These are phyloP conservation scores for Myoxocephalus aenaeus DNA, from an alignment of 2,797 vertebrate species.

Conservation along the genomic window DNA sequence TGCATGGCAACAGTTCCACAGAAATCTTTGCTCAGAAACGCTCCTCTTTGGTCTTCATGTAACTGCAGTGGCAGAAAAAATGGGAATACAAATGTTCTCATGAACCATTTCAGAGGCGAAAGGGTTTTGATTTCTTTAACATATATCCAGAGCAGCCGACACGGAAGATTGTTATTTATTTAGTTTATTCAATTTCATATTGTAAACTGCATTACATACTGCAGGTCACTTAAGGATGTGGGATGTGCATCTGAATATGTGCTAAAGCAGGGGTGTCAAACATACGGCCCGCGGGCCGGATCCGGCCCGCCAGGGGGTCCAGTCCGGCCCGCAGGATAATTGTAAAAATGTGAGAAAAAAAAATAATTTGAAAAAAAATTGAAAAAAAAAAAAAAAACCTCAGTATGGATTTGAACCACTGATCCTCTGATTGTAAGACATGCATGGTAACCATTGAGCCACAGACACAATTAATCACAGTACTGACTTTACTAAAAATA, in stretches of 20 bases:
- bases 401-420: too few relatives aligned
- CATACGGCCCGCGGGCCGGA: too few relatives aligned
- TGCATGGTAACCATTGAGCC: too few relatives aligned
- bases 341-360: too few relatives aligned
- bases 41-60: conserved; percentile 73
- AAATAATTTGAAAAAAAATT: too few relatives aligned
- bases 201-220: background rate
- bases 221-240: background rate
- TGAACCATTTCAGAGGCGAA: conserved; percentile 41
- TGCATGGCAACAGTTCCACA: conserved; percentile 88
- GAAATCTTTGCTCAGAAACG: conserved; percentile 85
- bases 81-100: conserved; percentile 62
- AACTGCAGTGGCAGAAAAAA: conserved; percentile 65
- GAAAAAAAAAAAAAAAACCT: too few relatives aligned
- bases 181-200: background rate
- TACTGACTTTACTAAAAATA: too few relatives aligned
- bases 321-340: too few relatives aligned
- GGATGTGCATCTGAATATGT: background rate
- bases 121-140: background rate
- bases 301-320: too few relatives aligned
- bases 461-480: too few relatives aligned
- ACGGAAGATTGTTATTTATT: conserved; percentile 1
- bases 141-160: background rate
- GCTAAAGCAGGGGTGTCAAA: too few relatives aligned
- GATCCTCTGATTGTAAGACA: too few relatives aligned